Base-by-base conservation (phyloP, 2,113 vertebrate species). In the Macrotus californicus region DNA sequence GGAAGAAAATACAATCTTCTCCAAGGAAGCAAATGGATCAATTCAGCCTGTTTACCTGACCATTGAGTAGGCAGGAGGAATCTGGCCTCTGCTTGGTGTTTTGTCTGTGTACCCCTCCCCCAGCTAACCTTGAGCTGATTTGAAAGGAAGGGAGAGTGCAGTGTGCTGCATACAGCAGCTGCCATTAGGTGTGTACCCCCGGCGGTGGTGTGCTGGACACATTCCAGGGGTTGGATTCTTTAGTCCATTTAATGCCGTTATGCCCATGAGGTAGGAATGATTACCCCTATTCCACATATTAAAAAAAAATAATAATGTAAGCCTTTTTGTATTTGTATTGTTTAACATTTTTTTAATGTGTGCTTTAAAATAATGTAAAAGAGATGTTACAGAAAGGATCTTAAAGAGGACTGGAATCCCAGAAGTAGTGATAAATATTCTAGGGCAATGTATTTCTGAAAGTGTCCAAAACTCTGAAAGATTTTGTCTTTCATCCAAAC, bases 261-360 rank as follows among this genome's bases (percentile, higher is more conserved):
- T 73, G 29, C 31, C n/a, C 34, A 2, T 73, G 22, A 36, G 4
- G 22, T 31, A 34, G 19, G 4, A 59, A 67, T 70, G 22, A n/a
- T 64, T 54, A 69, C 39, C 31, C 61, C 16, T 21, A 84, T 50
- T 70, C 41, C 41, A 52, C 22, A 87, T 59, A 29, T 21, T 46
- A 4, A 15, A 36, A 93, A 87, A 90, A 69, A 31, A 80, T n/a
- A n/a, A n/a, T n/a, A n/a, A 34, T 2, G 1, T 34, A 85, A 75
- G 24, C 29, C 59, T 56, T 56, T 83, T 61, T 66, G 0, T 16
- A 83, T 92, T 67, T 87, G 7, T 21, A n/a, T 84, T 56, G 39
- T 87, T 96, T 75, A 81, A 6, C 41, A 43, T 93, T 73, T 34
- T 72, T 87, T 21, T 48, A 81, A 92, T 50, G 19, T 64, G 31